Conservation (phyloP, 2,888 invertebrate genomes). For the Perdita meconis region DNA sequence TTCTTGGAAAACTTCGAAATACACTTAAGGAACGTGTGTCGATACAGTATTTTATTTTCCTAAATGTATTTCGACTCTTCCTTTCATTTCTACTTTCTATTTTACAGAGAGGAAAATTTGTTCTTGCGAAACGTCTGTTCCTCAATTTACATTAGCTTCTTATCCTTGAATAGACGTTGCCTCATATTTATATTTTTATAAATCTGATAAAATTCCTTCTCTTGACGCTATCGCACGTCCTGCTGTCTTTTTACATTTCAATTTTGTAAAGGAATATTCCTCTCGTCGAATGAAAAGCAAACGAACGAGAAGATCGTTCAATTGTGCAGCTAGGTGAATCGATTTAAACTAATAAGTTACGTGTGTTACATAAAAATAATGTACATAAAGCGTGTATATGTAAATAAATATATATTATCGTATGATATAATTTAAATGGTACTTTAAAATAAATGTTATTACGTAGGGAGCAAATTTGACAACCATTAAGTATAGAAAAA, state of each 20-base stretch:
- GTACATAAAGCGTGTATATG: constrained; percentile 54
- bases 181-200: constrained; percentile 22
- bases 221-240: background rate
- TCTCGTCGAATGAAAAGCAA: background rate
- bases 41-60: constrained; percentile 10
- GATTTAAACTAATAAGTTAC: constrained; percentile 31
- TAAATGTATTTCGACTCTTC: background rate
- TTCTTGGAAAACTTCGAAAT: background rate
- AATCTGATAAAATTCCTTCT: constrained; percentile 7
- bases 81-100: background rate
- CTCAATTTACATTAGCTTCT: background rate
- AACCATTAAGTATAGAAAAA: constrained; percentile 28
- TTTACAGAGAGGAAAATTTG: background rate
- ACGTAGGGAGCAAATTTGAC: constrained; percentile 25
- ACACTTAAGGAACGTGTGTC: constrained; percentile 1
- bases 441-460: constrained; percentile 45
- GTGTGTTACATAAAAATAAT: constrained; percentile 38
- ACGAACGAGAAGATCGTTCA: constrained; percentile 12
- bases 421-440: constrained; percentile 35
- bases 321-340: constrained; percentile 15
- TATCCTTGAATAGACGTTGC: background rate
- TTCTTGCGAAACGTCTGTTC: background rate
- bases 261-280: constrained; percentile 12
- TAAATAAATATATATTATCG: constrained; percentile 47
- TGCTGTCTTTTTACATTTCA: constrained; percentile 8